A percentile compares a stretch with the other conserved stretches of the same genome.
These are phyloP conservation scores for Nomada fabriciana DNA, from an alignment of 2,888 invertebrate species.

Conservation along the genomic window DNA sequence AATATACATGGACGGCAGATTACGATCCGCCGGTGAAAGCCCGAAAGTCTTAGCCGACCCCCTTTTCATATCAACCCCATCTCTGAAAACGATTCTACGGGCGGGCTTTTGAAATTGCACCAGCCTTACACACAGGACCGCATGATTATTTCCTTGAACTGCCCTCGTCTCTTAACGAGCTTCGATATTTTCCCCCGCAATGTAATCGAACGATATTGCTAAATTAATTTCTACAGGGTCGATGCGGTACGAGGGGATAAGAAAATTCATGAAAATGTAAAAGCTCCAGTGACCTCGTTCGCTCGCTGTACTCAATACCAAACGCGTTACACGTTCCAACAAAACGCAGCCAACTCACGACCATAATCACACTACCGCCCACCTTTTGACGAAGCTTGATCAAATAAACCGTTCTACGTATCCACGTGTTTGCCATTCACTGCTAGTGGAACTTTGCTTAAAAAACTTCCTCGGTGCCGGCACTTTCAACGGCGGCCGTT, in stretches of 20 bases:
- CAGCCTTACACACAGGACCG: conserved; percentile 49
- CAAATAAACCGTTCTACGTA: conserved; percentile 38
- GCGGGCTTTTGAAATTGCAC: conserved; percentile 53
- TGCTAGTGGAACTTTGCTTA: conserved; percentile 24
- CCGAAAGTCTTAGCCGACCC: conserved; percentile 32
- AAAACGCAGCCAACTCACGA: conserved; percentile 27
- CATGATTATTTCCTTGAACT: conserved; percentile 55
- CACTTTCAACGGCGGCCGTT: conserved; percentile 19
- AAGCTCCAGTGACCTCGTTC: no score
- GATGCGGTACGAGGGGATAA: no score
- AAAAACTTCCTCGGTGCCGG: conserved; percentile 19
- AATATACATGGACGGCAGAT: conserved; percentile 36
- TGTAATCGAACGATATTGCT: no score
- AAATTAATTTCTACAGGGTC: no score
- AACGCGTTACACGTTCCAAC: not conserved
- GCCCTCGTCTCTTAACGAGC: conserved; percentile 27
- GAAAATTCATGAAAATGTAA: no score
- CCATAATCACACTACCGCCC: conserved; percentile 37
- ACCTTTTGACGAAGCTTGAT: conserved; percentile 28
- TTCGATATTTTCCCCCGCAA: conserved; percentile 31
- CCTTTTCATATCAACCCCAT: conserved; percentile 32
- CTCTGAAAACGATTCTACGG: conserved; percentile 45
- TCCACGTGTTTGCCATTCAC: not conserved
- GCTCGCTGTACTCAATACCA: no score
- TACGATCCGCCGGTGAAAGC: conserved; percentile 32